These are phyloP conservation scores for Drosophila pseudoobscura DNA, from an alignment of 1,140 invertebrate species.

Conservation along the genomic window DNA sequence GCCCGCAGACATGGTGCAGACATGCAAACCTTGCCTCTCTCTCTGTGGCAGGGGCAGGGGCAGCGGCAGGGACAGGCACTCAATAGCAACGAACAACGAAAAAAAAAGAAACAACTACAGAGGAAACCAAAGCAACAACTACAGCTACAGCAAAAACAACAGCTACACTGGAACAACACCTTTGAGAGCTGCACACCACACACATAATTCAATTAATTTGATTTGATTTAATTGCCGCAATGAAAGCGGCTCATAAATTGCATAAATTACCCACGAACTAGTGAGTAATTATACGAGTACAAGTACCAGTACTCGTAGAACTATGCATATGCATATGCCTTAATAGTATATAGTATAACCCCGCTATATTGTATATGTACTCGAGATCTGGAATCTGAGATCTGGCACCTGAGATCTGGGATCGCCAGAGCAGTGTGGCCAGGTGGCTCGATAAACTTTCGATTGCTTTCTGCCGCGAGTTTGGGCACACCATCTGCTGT, in stretches of 20 bases:
- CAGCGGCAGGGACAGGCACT: slow-evolving; percentile 4
- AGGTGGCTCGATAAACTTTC: no score
- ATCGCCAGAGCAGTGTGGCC: no score
- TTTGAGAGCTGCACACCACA: slow-evolving; percentile 34
- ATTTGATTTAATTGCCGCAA: slow-evolving; percentile 68
- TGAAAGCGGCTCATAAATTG: slow-evolving; percentile 57
- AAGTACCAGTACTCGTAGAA: not conserved
- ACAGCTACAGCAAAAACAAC: not conserved
- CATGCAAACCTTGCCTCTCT: slow-evolving; percentile 47
- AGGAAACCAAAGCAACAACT: not conserved
- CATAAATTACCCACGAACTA: slow-evolving; percentile 51
- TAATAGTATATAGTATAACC: no score
- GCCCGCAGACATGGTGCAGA: slow-evolving; percentile 52
- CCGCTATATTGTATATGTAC: no score
- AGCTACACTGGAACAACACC: slow-evolving; percentile 39
- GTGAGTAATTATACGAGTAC: slow-evolving; percentile 25
- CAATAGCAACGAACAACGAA: not conserved
- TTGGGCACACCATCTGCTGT: not conserved
- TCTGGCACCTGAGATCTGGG: no score
- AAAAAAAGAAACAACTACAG: not conserved
- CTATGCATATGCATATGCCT: no score
- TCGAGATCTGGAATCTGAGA: no score
- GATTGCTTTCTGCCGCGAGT: no score
- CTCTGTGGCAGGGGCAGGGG: not conserved
- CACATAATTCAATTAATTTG: slow-evolving; percentile 70